Evolutionary conservation across 2,113 vertebrate species (phyloP), one percentile per base, ranked within the genome.

Genomic region (Colaptes auratus): DNA sequence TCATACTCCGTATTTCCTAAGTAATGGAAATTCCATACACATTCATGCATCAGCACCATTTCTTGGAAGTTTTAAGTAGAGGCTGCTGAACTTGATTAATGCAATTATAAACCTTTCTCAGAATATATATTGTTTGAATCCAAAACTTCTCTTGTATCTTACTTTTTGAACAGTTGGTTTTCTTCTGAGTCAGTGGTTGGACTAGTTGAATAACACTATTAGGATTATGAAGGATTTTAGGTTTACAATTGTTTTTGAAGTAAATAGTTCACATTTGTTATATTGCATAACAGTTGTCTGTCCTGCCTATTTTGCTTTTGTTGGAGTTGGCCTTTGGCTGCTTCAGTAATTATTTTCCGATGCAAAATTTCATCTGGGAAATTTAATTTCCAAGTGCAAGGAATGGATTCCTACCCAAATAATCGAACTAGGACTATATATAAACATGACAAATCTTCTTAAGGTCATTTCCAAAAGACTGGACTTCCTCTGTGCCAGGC

Each of bases 321-420:
- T 71, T 92, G 92, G 96, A 88, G 90, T 96, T 91, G 44, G 50
- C 50, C 27, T 28, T 95, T 56, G 55, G 58, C 92, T 97, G 93
- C 52, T 77, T 88, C 48, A 72, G 63, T 94, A 96, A 94, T 97
- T 97, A 86, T 95, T 95, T 97, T 95, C 86, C 96, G 81, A 94
- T 84, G 96, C 83, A 94, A 74, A 61, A 89, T 95, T 96, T 97
- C 89, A 96, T 93, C 92, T 92, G 91, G 90, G 91, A 93, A 95
- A 71, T 92, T 91, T 88, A 12, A 64, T 83, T 96, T 97, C 44
- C 79, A 92, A 75, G 59, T 36, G 56, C 79, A 78, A 83, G 60
- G 87, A 93, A 55, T 70, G 36, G 77, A 97, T 89, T 80, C 58
- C 82, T 93, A 74, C 73, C 93, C 88, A 78, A 96, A 85, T 95